Evolutionary conservation across 2,888 invertebrate genomes (phyloP).

Genomic region (Furcula furcula): DNA sequence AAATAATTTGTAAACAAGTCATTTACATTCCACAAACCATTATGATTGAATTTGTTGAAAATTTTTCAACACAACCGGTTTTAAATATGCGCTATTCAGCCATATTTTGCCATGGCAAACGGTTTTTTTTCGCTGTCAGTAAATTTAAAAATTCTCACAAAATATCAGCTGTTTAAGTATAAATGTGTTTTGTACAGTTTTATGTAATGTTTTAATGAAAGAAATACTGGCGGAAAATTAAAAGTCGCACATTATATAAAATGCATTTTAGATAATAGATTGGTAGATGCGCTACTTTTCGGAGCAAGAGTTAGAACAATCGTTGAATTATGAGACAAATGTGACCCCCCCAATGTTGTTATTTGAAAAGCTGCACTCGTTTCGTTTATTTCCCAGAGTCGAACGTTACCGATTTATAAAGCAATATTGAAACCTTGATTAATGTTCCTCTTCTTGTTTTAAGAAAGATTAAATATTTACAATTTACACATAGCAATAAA

Average conservation of each 20-base stretch:
- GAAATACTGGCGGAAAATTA: slow-evolving; percentile 43
- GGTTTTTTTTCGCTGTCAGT: too few species aligned
- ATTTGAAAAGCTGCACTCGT: slow-evolving; percentile 82
- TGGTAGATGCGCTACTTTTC: slow-evolving; percentile 79
- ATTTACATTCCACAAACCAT: slow-evolving; percentile 36
- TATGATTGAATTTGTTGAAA: slow-evolving; percentile 31
- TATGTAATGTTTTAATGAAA: slow-evolving; percentile 50
- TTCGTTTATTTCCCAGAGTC: slow-evolving; percentile 62
- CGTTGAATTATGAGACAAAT: slow-evolving; percentile 46
- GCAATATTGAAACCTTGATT: slow-evolving; percentile 78
- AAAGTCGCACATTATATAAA: slow-evolving; percentile 49
- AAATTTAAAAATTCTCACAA: slow-evolving; percentile 23
- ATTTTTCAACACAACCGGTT: too few species aligned
- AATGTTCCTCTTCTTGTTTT: slow-evolving; percentile 82
- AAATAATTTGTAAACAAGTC: slow-evolving; percentile 29
- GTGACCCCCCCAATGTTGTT: slow-evolving; percentile 59
- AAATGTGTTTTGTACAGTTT: slow-evolving; percentile 35
- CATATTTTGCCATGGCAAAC: too few species aligned
- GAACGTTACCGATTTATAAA: slow-evolving; percentile 76
- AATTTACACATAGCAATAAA: slow-evolving; percentile 81
- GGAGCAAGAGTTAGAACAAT: slow-evolving; percentile 62
- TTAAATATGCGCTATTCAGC: too few species aligned
- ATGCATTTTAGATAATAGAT: slow-evolving; percentile 72
- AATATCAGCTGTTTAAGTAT: slow-evolving; percentile 22
- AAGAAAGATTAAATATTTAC: slow-evolving; percentile 82